Evolutionary conservation across 2,797 vertebrate genomes (phyloP).

Genomic region (Potorous gilbertii): DNA sequence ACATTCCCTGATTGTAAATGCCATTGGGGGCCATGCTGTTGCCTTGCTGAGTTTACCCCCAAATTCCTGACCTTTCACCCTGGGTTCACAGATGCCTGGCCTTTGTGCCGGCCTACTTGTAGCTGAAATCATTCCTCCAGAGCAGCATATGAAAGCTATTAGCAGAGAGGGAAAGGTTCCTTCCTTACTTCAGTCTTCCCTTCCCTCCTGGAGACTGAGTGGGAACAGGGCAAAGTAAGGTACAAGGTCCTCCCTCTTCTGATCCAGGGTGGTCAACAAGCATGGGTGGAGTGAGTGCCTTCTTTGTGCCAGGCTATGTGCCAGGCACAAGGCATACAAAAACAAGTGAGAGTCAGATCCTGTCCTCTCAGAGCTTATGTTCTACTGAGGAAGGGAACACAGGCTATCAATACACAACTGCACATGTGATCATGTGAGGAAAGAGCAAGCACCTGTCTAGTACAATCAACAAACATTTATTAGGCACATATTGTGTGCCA

Average conservation of each 20-base stretch:
- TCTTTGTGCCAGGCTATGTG: not conserved
- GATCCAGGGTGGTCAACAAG: not conserved
- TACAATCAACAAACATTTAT: not conserved
- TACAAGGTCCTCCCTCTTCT: not conserved
- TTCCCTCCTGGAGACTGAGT: not conserved
- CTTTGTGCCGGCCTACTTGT: not conserved
- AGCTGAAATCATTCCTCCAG: fast-evolving
- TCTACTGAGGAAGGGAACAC: not conserved
- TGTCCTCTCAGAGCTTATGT: not conserved
- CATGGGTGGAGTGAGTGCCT: not conserved
- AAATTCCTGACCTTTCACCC: fast-evolving
- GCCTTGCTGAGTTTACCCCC: not conserved
- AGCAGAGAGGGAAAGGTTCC: not conserved
- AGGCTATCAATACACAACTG: not conserved
- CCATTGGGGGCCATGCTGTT: not conserved
- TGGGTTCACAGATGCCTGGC: not conserved
- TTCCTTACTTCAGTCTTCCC: not conserved
- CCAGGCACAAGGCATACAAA: not conserved
- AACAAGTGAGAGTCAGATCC: not conserved
- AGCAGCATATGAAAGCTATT: not conserved
- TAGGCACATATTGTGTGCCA: not conserved
- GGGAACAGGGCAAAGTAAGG: not conserved
- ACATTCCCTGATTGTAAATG: not conserved
- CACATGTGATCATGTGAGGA: not conserved
- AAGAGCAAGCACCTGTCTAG: not conserved